Conservation (phyloP, 2,113 vertebrate genomes). For the Charadrius vociferus region DNA sequence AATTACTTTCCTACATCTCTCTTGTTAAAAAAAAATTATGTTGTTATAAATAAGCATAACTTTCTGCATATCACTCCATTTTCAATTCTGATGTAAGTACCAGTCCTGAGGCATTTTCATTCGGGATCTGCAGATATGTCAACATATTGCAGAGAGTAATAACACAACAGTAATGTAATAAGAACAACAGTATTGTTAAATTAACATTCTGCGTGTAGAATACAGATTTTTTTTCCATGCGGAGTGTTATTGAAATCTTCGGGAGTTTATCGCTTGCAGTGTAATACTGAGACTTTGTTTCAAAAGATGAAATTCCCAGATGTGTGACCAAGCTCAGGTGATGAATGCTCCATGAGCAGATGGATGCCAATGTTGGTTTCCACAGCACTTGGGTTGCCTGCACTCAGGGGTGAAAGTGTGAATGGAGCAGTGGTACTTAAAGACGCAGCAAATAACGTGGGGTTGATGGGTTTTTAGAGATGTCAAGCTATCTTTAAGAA, state of each 20-base stretch:
- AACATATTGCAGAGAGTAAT: neutral
- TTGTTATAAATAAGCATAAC: neutral
- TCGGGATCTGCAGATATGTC: neutral
- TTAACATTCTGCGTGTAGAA: neutral
- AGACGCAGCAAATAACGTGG: neutral
- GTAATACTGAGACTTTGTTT: neutral
- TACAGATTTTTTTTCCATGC: neutral
- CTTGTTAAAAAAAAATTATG: neutral
- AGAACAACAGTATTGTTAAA: neutral
- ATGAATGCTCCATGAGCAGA: accelerated
- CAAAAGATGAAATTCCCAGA: neutral
- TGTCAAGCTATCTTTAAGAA: neutral
- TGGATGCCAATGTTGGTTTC: neutral
- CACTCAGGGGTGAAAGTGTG: neutral
- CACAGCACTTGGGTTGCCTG: accelerated
- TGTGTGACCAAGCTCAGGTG: accelerated
- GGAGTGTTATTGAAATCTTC: neutral
- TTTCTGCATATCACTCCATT: neutral
- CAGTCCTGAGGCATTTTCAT: neutral
- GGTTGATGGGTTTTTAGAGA: neutral
- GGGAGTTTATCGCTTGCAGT: neutral
- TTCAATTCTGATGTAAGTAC: neutral
- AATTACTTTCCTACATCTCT: neutral
- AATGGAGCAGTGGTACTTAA: neutral
- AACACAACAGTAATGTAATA: neutral